Evolutionary conservation across 2,113 vertebrate species (phyloP).

Genomic region (Centropus bengalensis): DNA sequence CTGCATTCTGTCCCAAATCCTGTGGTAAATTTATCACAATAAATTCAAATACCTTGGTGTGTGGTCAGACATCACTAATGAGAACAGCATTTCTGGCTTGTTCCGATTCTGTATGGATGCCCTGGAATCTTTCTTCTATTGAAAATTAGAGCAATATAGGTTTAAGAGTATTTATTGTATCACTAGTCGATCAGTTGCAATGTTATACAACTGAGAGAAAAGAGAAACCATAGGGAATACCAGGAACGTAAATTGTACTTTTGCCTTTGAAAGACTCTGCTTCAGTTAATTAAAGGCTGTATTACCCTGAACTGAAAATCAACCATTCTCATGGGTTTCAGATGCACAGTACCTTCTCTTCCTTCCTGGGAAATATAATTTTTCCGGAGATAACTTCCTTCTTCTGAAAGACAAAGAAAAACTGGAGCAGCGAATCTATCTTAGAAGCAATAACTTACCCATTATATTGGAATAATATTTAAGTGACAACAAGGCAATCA

Average conservation of each 20-base stretch:
- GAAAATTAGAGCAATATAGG: not conserved
- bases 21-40: not conserved
- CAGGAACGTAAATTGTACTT: not conserved
- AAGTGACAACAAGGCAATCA: conserved; percentile 45
- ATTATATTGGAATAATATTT: conserved; percentile 43
- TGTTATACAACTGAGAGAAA: not conserved
- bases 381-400: not conserved
- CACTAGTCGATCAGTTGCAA: not conserved
- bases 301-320: not conserved
- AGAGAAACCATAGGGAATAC: not conserved
- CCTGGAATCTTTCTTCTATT: not conserved
- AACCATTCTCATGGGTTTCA: not conserved
- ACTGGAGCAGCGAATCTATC: not conserved
- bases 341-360: not conserved
- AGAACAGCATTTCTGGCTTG: not conserved
- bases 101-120: not conserved
- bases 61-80: not conserved
- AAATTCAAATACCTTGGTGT: not conserved
- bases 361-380: not conserved
- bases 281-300: conserved; percentile 10
- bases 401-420: not conserved
- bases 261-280: not conserved
- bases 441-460: conserved; percentile 9
- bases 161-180: not conserved
- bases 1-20: not conserved